Conservation (phyloP, 2,888 invertebrate species). For the Hypercompe scribonia region DNA sequence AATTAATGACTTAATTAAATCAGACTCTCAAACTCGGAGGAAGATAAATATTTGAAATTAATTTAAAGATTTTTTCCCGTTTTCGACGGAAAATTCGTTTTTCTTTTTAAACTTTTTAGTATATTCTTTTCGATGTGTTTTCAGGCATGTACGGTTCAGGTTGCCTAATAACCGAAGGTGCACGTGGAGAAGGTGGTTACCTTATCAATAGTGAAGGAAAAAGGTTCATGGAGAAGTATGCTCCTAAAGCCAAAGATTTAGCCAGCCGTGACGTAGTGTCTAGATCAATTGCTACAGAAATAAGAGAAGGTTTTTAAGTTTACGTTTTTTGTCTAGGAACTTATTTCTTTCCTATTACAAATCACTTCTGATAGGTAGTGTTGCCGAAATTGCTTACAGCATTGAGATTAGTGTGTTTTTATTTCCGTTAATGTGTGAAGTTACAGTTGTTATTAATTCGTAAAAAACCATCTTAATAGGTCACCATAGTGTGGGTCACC, state of each 20-base stretch:
- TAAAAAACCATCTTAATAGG: too few species aligned
- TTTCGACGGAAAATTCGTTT: too few species aligned
- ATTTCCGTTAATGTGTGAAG: too few species aligned
- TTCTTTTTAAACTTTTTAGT: too few species aligned
- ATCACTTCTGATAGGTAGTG: background rate
- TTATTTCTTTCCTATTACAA: background rate
- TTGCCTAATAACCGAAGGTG: conserved; percentile 98
- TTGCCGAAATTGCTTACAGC: background rate
- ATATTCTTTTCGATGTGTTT: background rate
- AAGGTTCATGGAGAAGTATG: conserved; percentile 99
- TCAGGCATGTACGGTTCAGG: conserved; percentile 98
- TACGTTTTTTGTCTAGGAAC: background rate
- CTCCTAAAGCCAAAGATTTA: conserved; percentile 98
- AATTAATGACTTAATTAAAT: too few species aligned
- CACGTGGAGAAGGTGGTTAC: conserved; percentile 98
- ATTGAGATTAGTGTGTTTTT: too few species aligned
- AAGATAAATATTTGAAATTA: too few species aligned
- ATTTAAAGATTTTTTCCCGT: too few species aligned
- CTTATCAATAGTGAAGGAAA: conserved; percentile 97
- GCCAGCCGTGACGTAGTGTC: conserved; percentile 99
- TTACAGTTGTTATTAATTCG: too few species aligned
- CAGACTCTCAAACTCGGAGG: too few species aligned
- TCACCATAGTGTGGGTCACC: too few species aligned
- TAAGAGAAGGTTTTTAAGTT: conserved; percentile 88
- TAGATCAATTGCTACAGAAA: conserved; percentile 98